These are phyloP conservation scores for Elymnias hypermnestra DNA, from an alignment of 1,140 invertebrate species.

Conservation along the genomic window DNA sequence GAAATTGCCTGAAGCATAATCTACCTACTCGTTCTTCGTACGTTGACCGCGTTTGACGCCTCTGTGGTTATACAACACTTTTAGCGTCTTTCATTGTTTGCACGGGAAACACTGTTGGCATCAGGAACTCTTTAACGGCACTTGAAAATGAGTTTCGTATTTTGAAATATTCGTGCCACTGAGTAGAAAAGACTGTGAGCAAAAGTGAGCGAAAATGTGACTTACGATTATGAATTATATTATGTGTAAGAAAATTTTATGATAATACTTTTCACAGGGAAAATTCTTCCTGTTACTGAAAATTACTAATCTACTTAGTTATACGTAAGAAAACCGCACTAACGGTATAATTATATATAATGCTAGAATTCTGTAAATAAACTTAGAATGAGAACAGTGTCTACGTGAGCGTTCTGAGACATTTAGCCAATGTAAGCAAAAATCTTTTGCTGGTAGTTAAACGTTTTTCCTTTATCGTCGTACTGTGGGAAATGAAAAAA, in stretches of 20 bases:
- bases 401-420: background rate
- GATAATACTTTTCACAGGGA: no score
- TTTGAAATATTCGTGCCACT: no score
- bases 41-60: constrained; percentile 5
- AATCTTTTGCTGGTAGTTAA: background rate
- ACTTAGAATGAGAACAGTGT: background rate
- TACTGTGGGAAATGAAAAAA: no score
- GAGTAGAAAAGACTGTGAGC: no score
- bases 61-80: constrained; percentile 3
- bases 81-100: constrained; percentile 2
- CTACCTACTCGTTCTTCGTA: background rate
- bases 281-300: no score
- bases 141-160: background rate
- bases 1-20: constrained; percentile 4
- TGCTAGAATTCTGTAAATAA: background rate
- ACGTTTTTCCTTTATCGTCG: no score
- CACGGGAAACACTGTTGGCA: background rate
- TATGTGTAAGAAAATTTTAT: no score
- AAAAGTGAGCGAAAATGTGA: no score
- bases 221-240: no score
- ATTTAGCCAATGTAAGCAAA: background rate
- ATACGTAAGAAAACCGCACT: no score
- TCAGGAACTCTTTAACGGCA: constrained; percentile 2
- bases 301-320: no score
- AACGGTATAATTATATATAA: no score